Evolutionary conservation across 2,888 invertebrate genomes (phyloP).

Genomic region (Stictocephala bisonia): DNA sequence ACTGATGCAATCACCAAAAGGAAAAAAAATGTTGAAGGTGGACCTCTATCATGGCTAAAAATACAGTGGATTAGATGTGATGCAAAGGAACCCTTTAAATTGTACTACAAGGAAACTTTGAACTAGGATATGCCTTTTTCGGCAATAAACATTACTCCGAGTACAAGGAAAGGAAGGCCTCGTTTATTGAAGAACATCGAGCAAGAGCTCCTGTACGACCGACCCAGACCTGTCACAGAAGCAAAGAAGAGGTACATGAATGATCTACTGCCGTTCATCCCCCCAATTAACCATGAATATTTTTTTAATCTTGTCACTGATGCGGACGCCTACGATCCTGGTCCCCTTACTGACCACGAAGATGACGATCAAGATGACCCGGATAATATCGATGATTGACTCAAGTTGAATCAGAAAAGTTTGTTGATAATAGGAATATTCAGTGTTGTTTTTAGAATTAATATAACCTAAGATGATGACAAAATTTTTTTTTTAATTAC

Average conservation of each 20-base stretch:
- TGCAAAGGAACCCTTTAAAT: neutral
- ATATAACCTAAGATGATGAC: too few species aligned
- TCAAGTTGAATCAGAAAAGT: too few species aligned
- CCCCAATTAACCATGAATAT: neutral
- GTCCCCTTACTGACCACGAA: neutral
- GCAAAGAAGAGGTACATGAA: neutral
- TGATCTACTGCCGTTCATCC: neutral
- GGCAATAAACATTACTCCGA: neutral
- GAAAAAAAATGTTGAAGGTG: conserved; percentile 20
- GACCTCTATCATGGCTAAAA: conserved; percentile 33
- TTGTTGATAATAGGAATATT: too few species aligned
- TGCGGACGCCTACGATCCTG: neutral
- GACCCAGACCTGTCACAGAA: neutral
- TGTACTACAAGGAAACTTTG: neutral
- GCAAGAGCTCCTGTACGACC: neutral
- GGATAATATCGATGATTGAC: neutral
- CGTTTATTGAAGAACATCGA: neutral
- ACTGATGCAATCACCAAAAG: conserved; percentile 35
- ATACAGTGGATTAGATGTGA: conserved; percentile 33
- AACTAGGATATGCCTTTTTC: neutral
- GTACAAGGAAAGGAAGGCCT: neutral
- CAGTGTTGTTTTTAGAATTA: too few species aligned
- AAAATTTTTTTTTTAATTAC: too few species aligned
- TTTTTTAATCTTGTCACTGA: neutral
- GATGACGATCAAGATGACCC: neutral